Percentiles rank a stretch among this genome's conserved stretches.
phyloP scores from a whole-genome alignment of 2,888 invertebrate species.

The Dasypogon diadema region DNA sequence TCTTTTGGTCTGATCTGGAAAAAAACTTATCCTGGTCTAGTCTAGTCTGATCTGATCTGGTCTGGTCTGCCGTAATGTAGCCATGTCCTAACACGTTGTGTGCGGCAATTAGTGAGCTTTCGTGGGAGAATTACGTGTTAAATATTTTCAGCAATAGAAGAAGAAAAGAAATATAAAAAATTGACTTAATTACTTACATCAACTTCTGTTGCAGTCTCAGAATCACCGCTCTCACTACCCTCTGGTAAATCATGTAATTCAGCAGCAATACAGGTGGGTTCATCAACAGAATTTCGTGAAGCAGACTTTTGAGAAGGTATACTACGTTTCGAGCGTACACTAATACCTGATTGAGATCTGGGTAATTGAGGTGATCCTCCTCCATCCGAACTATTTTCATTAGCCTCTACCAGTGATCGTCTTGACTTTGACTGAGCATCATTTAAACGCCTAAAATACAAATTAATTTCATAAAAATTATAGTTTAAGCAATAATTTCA shows the following conservation, averaged over 20 bases:
- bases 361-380: slow-evolving; percentile 68
- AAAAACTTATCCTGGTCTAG: too few relatives aligned
- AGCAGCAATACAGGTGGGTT: slow-evolving; percentile 68
- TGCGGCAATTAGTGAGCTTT: too few relatives aligned
- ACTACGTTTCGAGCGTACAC: slow-evolving; percentile 72
- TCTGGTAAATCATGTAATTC: slow-evolving; percentile 72
- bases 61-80: too few relatives aligned
- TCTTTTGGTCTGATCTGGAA: too few relatives aligned
- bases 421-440: slow-evolving; percentile 68
- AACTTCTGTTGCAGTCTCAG: slow-evolving; percentile 79
- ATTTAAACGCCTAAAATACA: slow-evolving; percentile 65
- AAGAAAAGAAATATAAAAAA: too few relatives aligned
- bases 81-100: too few relatives aligned
- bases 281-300: slow-evolving; percentile 72
- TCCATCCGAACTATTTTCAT: slow-evolving; percentile 59
- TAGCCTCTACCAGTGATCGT: slow-evolving; percentile 67
- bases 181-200: slow-evolving; percentile 70
- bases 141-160: too few relatives aligned
- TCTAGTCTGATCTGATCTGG: too few relatives aligned
- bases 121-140: too few relatives aligned
- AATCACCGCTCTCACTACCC: slow-evolving; percentile 73
- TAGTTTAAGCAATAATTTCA: not conserved
- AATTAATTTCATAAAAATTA: not conserved
- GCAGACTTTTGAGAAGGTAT: slow-evolving; percentile 69
- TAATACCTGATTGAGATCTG: slow-evolving; percentile 70